Percentiles rank a stretch among this genome's conserved stretches.
phyloP scores from a whole-genome alignment of 1,140 invertebrate species.

The Rhynchophorus ferrugineus region DNA sequence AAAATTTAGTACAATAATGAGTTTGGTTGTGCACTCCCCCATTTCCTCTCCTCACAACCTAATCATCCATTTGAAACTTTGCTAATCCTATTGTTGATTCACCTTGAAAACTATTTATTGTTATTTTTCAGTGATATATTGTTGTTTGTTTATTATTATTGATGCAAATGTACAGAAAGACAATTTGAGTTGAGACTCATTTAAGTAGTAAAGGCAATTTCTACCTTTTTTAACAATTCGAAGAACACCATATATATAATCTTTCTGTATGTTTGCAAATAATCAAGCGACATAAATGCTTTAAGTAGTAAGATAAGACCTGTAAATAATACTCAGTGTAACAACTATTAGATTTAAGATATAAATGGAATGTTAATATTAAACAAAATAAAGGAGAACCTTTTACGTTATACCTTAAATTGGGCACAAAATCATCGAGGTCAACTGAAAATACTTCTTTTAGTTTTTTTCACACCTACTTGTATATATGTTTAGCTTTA shows the following conservation, averaged over 20 bases:
- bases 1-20: constrained; percentile 16
- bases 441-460: not conserved
- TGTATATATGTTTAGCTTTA: constrained; percentile 20
- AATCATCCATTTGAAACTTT: too few species aligned
- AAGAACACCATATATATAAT: constrained; percentile 7
- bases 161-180: not conserved
- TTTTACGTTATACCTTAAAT: constrained; percentile 20
- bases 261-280: not conserved
- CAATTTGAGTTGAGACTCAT: not conserved
- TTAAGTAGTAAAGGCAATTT: too few species aligned
- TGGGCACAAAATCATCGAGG: too few species aligned
- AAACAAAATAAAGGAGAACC: constrained; percentile 11
- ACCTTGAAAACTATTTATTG: not conserved
- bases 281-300: constrained; percentile 15
- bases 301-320: constrained; percentile 9
- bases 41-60: not conserved
- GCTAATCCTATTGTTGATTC: not conserved
- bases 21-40: constrained; percentile 1
- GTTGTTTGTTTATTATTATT: not conserved
- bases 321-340: constrained; percentile 17
- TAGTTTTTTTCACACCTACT: constrained; percentile 18
- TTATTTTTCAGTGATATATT: not conserved
- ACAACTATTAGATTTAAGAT: constrained; percentile 7
- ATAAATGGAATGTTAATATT: constrained; percentile 25
- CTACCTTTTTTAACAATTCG: not conserved